Evolutionary conservation across 92 coral and sea anemone species (phyloP), one percentile per base, ranked within the genome.

Genomic region (Siderastrea radians): DNA sequence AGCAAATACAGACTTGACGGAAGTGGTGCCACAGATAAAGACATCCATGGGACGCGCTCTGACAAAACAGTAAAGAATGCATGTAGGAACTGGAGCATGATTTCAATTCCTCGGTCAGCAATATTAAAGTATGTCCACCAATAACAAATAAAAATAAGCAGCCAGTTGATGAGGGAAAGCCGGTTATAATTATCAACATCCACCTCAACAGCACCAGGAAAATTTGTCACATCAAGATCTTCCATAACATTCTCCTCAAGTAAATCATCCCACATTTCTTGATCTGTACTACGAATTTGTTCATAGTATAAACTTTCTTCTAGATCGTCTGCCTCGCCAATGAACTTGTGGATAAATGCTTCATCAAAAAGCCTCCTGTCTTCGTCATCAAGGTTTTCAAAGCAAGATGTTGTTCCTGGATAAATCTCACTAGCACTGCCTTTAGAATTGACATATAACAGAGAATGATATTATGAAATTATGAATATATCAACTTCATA

Each of bases 31-130:
- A 5, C 60, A 79, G 89, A 53, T 66, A 83, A 80, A 16, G 81
- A 49, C 66, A 92, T 17, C 49, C 88, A 81, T 63, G 79, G n/a
- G n/a, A n/a, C n/a, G n/a, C n/a, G n/a, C n/a, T n/a, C n/a, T n/a
- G n/a, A n/a, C n/a, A n/a, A n/a, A n/a, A n/a, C n/a, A n/a, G n/a
- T n/a, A n/a, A n/a, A n/a, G n/a, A n/a, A n/a, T n/a, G n/a, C n/a
- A n/a, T n/a, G n/a, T n/a, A n/a, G 86, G 38, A 84, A 92, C 49
- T 74, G 57, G 3, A 88, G 74, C 71, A 92, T 3, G 87, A 92
- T 75, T 55, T 88, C 92, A 12, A 88, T 44, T 47, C 95, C 95
- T 82, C 74, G 80, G 75, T 92, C 95, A 72, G 90, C 89, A 17
- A 92, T 60, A 11, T 92, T 84, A 47, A 72, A 84, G n/a, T n/a